A percentile compares a stretch with the other conserved stretches of the same genome.
Evolutionary conservation across 2,888 invertebrate genomes (phyloP).

Genomic region (Leptinotarsa peninsularis): DNA sequence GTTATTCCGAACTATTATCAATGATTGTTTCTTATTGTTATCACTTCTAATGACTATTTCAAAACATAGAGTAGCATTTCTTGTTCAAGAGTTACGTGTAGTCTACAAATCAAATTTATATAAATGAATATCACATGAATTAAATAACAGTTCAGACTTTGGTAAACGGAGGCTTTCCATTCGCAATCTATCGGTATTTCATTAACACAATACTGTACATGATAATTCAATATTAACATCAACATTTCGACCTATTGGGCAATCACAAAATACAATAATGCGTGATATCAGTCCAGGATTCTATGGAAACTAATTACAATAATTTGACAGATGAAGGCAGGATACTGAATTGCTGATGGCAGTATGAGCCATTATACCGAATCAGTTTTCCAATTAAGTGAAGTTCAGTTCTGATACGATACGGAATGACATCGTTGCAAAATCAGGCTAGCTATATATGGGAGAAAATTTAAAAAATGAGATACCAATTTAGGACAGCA

Average conservation of each 20-base stretch:
- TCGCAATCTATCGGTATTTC: constrained; percentile 35
- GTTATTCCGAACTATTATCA: no score
- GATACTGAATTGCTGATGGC: constrained; percentile 20
- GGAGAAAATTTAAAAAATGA: no score
- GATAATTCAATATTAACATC: constrained; percentile 47
- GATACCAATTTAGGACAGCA: no score
- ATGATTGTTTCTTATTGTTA: no score
- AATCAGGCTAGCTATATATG: neutral
- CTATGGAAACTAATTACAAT: neutral
- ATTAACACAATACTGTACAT: constrained; percentile 39
- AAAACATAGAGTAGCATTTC: no score
- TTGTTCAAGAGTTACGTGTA: no score
- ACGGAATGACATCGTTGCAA: neutral
- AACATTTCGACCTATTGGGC: constrained; percentile 52
- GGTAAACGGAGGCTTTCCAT: constrained; percentile 30
- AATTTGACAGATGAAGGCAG: constrained; percentile 16
- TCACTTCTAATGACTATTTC: no score
- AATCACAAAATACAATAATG: constrained; percentile 50
- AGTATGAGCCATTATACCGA: constrained; percentile 6
- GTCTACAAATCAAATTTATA: neutral
- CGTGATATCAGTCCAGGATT: constrained; percentile 45
- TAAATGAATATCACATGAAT: neutral
- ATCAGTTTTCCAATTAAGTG: constrained; percentile 13
- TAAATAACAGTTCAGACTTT: neutral
- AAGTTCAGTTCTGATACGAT: neutral